Evolutionary conservation across 2,797 vertebrate species (phyloP).

Genomic region (Rousettus madagascariensis): DNA sequence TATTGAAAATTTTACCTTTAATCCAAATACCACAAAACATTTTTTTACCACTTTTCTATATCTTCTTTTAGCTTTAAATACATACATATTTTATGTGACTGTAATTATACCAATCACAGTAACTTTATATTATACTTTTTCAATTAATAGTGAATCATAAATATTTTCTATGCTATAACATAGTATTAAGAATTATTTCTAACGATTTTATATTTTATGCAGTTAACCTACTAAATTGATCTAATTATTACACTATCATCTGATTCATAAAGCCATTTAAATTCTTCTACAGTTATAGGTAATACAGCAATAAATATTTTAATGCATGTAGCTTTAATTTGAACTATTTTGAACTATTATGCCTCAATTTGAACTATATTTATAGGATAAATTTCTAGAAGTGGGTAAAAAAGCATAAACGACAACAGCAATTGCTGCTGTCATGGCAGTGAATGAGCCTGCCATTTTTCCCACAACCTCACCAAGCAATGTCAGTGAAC

Average conservation of each 20-base stretch:
- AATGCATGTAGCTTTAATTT: constrained; percentile 35
- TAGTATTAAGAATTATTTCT: constrained; percentile 55
- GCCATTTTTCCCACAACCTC: not conserved
- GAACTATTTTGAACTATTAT: not conserved
- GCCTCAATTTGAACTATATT: constrained; percentile 47
- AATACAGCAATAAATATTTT: constrained; percentile 60
- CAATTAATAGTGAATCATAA: constrained; percentile 45
- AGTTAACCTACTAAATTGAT: constrained; percentile 53
- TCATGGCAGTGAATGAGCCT: not conserved
- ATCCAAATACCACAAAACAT: not conserved
- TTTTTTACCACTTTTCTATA: constrained; percentile 42
- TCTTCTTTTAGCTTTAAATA: not conserved
- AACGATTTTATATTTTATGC: constrained; percentile 58
- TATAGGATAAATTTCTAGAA: constrained; percentile 34
- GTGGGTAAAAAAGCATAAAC: not conserved
- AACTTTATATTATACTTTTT: constrained; percentile 45
- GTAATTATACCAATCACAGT: constrained; percentile 36
- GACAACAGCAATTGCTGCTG: not conserved
- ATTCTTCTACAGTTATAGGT: constrained; percentile 28
- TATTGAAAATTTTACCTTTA: constrained; percentile 31
- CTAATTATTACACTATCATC: constrained; percentile 30
- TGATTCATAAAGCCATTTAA: constrained; percentile 56
- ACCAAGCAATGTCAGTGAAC: not conserved
- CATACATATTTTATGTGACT: constrained; percentile 19
- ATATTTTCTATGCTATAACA: constrained; percentile 38